Conservation (phyloP, 2,113 vertebrate species). For the Lethenteron camtschaticum region DNA sequence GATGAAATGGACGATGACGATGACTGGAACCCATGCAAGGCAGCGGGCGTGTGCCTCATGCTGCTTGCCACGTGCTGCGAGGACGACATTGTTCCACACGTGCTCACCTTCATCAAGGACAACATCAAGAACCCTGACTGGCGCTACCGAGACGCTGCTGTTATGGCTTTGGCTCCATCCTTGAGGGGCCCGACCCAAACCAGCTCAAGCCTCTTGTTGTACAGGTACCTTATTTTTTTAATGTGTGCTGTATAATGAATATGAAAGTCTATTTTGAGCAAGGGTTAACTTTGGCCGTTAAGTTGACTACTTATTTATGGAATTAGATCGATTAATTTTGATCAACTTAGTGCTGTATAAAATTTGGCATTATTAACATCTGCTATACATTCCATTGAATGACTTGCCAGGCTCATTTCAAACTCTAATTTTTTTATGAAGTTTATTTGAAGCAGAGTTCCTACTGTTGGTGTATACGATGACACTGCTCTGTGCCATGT, state of each 20-base stretch:
- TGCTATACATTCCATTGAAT: no score
- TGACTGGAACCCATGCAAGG: conserved; percentile 97
- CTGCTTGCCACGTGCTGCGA: conserved; percentile 89
- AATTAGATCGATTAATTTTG: no score
- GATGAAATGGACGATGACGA: conserved; percentile 90
- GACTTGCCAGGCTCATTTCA: no score
- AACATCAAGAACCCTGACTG: conserved; percentile 81
- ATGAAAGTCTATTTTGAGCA: not conserved
- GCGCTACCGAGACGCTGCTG: conserved; percentile 80
- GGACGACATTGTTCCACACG: conserved; percentile 85
- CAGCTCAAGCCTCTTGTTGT: conserved; percentile 85
- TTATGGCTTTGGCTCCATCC: conserved; percentile 95
- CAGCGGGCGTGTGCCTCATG: conserved; percentile 87
- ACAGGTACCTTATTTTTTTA: conserved; percentile 27
- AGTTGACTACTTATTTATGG: no score
- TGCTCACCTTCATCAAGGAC: conserved; percentile 91
- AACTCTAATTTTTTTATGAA: no score
- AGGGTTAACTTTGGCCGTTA: no score
- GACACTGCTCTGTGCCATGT: not conserved
- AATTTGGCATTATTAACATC: no score
- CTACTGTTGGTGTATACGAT: no score
- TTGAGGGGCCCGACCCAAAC: conserved; percentile 80
- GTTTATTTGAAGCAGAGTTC: no score
- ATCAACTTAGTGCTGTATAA: no score
- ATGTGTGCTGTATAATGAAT: not conserved